A percentile compares a stretch with the other conserved stretches of the same genome.
Conservation (phyloP, 1,140 invertebrate species). For the Drosophila kikkawai region DNA sequence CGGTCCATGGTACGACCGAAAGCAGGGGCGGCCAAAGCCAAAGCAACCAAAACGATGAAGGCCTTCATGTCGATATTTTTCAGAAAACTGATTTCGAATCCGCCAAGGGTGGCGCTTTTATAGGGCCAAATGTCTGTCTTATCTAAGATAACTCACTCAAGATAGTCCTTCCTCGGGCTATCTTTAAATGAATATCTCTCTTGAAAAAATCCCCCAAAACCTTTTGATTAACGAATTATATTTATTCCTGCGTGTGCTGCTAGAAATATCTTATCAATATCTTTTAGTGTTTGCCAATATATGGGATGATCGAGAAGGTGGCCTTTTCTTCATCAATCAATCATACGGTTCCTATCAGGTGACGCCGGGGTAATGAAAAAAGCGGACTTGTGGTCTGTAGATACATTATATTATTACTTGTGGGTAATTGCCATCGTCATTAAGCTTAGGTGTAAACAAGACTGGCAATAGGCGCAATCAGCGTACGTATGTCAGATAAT, state of each 20-base stretch:
- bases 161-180: neutral
- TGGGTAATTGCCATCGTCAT: conserved; percentile 3
- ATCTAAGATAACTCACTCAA: neutral
- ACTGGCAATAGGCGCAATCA: neutral
- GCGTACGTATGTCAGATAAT: neutral
- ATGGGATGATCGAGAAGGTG: neutral
- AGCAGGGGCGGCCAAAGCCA: neutral
- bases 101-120: neutral
- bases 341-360: conserved; percentile 1
- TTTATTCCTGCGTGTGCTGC: neutral
- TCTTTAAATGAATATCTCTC: neutral
- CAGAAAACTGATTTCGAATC: neutral
- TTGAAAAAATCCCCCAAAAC: conserved; percentile 1
- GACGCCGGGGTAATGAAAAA: neutral
- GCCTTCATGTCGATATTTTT: neutral
- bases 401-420: neutral
- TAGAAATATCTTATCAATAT: conserved; percentile 9
- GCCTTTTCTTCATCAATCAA: conserved; percentile 13
- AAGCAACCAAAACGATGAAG: neutral
- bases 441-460: conserved; percentile 6
- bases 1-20: neutral
- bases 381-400: neutral
- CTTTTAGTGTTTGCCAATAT: neutral
- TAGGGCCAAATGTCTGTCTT: neutral
- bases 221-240: neutral